phyloP scores from a whole-genome alignment of 1,140 invertebrate species.

The Drosophila elegans region DNA sequence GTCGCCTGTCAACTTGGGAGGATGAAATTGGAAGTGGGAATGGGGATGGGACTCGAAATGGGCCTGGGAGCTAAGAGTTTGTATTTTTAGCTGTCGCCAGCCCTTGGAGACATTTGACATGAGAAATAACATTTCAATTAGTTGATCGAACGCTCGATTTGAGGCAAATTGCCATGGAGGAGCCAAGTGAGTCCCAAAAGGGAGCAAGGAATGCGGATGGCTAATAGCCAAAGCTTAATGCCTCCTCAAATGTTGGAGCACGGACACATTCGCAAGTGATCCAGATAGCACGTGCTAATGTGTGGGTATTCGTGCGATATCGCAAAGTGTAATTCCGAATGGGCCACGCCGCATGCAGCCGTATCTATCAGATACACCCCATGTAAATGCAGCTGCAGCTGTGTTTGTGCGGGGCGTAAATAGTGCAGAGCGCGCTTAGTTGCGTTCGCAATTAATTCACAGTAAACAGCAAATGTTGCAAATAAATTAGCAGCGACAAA shows the following conservation, averaged over 20 bases:
- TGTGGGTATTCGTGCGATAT: slow-evolving; percentile 20
- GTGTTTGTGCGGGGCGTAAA: slow-evolving; percentile 62
- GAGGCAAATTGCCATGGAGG: slow-evolving; percentile 39
- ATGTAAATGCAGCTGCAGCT: slow-evolving; percentile 22
- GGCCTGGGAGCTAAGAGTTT: slow-evolving; percentile 29
- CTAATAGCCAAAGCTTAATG: slow-evolving; percentile 32
- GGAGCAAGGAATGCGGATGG: slow-evolving; percentile 3
- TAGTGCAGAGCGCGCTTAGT: slow-evolving; percentile 77
- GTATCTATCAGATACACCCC: slow-evolving; percentile 52
- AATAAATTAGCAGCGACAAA: slow-evolving; percentile 74
- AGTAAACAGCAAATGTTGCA: slow-evolving; percentile 82
- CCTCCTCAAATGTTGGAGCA: slow-evolving; percentile 57
- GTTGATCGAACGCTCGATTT: slow-evolving; percentile 57
- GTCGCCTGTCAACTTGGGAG: slow-evolving; percentile 63
- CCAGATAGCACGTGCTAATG: slow-evolving; percentile 48
- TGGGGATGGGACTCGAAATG: slow-evolving; percentile 16
- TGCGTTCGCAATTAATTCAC: slow-evolving; percentile 81
- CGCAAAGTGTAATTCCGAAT: slow-evolving; percentile 39
- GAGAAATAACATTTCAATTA: slow-evolving; percentile 70
- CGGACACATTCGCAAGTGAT: slow-evolving; percentile 40
- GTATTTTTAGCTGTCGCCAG: slow-evolving; percentile 74
- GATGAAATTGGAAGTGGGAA: slow-evolving; percentile 11
- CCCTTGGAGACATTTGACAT: slow-evolving; percentile 69
- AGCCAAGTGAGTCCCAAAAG: not conserved
- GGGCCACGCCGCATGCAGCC: not conserved